Percentiles rank a stretch among this genome's conserved stretches.
Evolutionary conservation across 2,113 vertebrate species (phyloP).

Genomic region (Mobula hypostoma): DNA sequence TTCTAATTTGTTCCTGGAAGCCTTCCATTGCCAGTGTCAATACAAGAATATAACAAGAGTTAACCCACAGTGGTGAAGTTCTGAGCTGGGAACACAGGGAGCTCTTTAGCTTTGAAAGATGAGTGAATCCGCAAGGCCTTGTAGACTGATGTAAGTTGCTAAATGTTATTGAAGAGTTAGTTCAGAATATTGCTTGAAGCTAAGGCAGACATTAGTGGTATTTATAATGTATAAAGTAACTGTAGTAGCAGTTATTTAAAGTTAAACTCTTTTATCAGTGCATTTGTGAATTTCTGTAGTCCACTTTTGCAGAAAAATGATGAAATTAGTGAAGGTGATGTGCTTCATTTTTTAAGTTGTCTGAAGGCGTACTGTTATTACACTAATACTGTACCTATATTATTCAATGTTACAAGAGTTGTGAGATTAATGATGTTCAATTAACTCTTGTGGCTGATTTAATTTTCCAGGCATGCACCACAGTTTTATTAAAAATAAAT

Average conservation of each 20-base stretch:
- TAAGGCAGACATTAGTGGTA: not conserved
- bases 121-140: not conserved
- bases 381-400: not conserved
- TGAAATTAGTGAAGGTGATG: not conserved
- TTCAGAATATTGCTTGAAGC: not conserved
- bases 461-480: not conserved
- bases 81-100: not conserved
- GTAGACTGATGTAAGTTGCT: not conserved
- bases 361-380: not conserved
- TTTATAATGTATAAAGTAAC: not conserved
- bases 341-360: not conserved
- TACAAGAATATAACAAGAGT: not conserved
- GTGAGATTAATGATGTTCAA: not conserved
- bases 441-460: not conserved
- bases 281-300: not conserved
- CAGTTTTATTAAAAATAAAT: not conserved
- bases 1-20: not conserved
- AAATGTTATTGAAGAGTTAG: not conserved
- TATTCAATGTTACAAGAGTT: not conserved
- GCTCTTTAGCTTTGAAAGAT: not conserved
- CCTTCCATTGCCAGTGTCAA: not conserved
- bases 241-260: conserved; percentile 41
- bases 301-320: conserved; percentile 1
- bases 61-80: not conserved
- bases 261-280: conserved; percentile 37